Evolutionary conservation across 2,888 invertebrate genomes (phyloP), one percentile per base, ranked within the genome.

Genomic region (Thereva unica): DNA sequence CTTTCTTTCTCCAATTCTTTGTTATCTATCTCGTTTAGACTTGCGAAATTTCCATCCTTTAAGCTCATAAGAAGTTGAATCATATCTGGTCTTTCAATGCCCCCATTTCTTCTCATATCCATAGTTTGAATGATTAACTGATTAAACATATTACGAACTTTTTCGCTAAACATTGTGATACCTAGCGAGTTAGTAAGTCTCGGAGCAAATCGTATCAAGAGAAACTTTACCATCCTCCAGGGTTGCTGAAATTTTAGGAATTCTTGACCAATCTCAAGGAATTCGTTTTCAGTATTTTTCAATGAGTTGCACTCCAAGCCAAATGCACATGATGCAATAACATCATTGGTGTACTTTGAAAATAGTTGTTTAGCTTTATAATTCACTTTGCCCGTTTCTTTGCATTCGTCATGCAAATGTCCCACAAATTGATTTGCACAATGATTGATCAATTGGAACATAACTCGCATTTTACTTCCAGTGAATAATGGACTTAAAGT

Each of bases 41-140:
- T n/a, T 10, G 52, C 8, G 2, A 23, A 23, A 8, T 49, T 7
- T 7, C 49, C 49, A n/a, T 49, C 49, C 12, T 49, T 49, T n/a
- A 49, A 7, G 6, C 12, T 49, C 80, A 84, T 80, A 2, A 86
- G 74, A 64, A 85, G 77, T 69, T 86, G 81, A 38, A 86, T 84
- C 83, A 86, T 82, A 70, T 85, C 86, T 3, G 82, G 83, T 4
- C 85, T 78, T 2, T 81, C 64, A n/a, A 85, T 83, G 1, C 82
- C 78, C n/a, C 82, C 74, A 37, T 76, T 75, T 71, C 82, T 80
- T 1, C 85, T 78, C 38, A 82, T 75, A 49, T 76, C 75, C 78
- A 85, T 84, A 1, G 82, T 80, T 49, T 76, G 76, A 3, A 79
- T 61, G 0, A 84, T 80, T 0, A 61, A 2, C 9, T 50, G 8